A percentile compares a stretch with the other conserved stretches of the same genome.
phyloP scores from a whole-genome alignment of 2,113 vertebrate species.

The Propithecus coquereli region DNA sequence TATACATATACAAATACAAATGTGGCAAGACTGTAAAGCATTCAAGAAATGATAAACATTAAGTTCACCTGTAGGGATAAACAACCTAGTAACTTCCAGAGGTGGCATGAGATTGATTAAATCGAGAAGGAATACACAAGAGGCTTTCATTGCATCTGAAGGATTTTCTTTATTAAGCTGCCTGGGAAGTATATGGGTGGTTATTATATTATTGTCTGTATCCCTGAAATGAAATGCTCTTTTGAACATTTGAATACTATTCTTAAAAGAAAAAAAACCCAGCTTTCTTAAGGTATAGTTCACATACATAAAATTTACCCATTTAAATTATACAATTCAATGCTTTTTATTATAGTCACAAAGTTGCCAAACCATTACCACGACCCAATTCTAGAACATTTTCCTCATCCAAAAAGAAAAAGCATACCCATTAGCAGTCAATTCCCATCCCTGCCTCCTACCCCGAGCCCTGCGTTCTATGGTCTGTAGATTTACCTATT shows the following conservation, averaged over 20 bases:
- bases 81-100: neutral
- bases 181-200: neutral
- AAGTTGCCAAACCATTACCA: neutral
- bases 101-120: neutral
- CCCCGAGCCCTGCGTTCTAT: neutral
- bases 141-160: neutral
- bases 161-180: slow-evolving; percentile 17
- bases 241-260: neutral
- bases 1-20: neutral
- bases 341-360: neutral
- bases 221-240: neutral
- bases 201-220: neutral
- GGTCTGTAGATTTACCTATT: neutral
- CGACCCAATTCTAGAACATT: neutral
- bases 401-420: neutral
- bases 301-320: neutral
- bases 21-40: neutral
- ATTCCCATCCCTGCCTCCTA: neutral
- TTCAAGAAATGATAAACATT: neutral
- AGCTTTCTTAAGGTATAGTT: neutral
- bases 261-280: neutral
- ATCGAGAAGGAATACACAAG: neutral
- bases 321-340: neutral
- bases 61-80: neutral
- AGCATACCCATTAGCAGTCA: neutral